A percentile compares a stretch with the other conserved stretches of the same genome.
phyloP scores from a whole-genome alignment of 2,888 invertebrate species.

The Zele albiditarsus region DNA sequence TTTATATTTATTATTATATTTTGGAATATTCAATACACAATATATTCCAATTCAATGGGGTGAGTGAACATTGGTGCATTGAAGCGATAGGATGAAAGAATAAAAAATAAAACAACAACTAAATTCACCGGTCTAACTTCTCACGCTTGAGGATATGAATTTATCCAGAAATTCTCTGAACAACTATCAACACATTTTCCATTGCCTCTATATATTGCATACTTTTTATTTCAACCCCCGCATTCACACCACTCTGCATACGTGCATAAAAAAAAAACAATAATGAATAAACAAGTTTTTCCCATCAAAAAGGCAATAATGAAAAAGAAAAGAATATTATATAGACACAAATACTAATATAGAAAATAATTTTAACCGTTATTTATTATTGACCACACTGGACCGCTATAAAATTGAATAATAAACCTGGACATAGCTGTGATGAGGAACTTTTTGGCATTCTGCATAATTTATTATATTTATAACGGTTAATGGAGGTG shows the following conservation, averaged over 20 bases:
- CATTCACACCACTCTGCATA: background rate
- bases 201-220: background rate
- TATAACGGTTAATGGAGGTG: background rate
- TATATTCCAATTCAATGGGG: background rate
- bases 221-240: background rate
- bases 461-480: background rate
- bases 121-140: background rate
- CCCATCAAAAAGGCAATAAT: background rate
- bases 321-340: background rate
- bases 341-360: background rate
- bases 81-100: background rate
- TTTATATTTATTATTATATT: background rate
- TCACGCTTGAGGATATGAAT: background rate
- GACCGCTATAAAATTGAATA: slow-evolving; percentile 1
- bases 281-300: background rate
- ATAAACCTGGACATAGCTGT: background rate
- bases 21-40: background rate
- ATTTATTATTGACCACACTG: background rate
- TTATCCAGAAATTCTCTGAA: background rate
- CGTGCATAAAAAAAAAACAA: background rate
- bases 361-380: background rate
- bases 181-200: background rate
- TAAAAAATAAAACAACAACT: background rate
- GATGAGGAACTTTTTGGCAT: background rate
- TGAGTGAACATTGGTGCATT: background rate